Conservation (phyloP, 35 echinoderm and acorn worm genomes). For the Ophioderma brevispina region DNA sequence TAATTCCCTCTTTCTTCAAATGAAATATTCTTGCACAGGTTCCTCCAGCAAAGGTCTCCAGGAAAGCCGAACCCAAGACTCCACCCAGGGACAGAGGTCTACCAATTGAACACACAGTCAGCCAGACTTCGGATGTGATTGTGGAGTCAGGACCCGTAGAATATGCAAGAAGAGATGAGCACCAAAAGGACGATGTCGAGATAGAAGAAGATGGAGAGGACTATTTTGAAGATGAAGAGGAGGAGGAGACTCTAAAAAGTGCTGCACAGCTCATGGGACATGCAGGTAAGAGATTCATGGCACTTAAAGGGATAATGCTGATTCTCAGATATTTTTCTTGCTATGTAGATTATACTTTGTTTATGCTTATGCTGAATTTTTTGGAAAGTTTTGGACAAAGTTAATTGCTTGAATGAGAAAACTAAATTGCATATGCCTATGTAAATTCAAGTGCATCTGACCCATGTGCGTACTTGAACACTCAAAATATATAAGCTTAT, state of each 20-base stretch:
- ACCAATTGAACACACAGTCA: neutral
- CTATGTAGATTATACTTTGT: no score
- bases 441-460: no score
- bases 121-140: constrained; percentile 46
- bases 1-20: neutral
- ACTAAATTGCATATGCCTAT: no score
- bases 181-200: constrained; percentile 37
- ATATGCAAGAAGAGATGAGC: constrained; percentile 32
- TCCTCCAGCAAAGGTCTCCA: constrained; percentile 18
- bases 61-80: neutral
- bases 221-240: constrained; percentile 56
- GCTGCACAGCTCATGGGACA: constrained; percentile 65
- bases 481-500: no score
- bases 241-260: constrained; percentile 52
- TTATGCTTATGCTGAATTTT: no score
- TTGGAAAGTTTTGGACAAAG: no score
- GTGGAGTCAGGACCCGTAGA: constrained; percentile 88
- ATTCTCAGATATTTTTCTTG: no score
- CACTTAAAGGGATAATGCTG: no score
- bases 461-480: no score
- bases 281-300: constrained; percentile 13
- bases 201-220: constrained; percentile 47
- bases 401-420: no score
- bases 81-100: neutral
- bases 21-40: neutral